Evolutionary conservation across 2,888 invertebrate species (phyloP).

Genomic region (Mythimna vitellina): DNA sequence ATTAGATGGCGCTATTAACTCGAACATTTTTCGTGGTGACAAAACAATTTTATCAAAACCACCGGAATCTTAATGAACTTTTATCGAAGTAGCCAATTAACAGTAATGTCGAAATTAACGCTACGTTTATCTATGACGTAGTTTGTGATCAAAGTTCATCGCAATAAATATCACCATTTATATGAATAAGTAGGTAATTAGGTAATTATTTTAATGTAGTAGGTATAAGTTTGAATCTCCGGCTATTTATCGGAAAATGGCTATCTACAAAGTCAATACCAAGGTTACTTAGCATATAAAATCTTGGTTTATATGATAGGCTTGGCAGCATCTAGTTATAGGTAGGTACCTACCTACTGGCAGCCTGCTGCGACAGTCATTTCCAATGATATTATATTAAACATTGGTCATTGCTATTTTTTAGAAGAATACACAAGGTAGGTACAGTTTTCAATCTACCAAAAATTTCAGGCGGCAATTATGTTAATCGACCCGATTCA

Average conservation of each 20-base stretch:
- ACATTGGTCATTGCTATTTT: too few species aligned
- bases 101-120: too few species aligned
- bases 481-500: too few species aligned
- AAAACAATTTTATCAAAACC: slow-evolving; percentile 20
- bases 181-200: background rate
- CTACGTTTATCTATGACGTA: slow-evolving; percentile 30
- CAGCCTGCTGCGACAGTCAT: too few species aligned
- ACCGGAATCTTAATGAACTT: slow-evolving; percentile 10
- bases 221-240: slow-evolving; percentile 8
- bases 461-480: too few species aligned
- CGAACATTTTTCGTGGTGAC: background rate
- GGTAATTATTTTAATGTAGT: background rate
- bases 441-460: too few species aligned
- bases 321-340: too few species aligned
- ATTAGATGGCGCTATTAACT: slow-evolving; percentile 35
- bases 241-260: background rate
- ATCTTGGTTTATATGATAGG: too few species aligned
- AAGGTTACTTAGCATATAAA: background rate
- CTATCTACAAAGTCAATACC: background rate
- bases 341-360: too few species aligned
- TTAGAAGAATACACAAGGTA: too few species aligned
- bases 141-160: slow-evolving; percentile 25
- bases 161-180: background rate
- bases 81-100: slow-evolving; percentile 11
- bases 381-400: too few species aligned